Evolutionary conservation across 2,113 vertebrate genomes (phyloP), one percentile per base, ranked within the genome.

Genomic region (Apaloderma vittatum): DNA sequence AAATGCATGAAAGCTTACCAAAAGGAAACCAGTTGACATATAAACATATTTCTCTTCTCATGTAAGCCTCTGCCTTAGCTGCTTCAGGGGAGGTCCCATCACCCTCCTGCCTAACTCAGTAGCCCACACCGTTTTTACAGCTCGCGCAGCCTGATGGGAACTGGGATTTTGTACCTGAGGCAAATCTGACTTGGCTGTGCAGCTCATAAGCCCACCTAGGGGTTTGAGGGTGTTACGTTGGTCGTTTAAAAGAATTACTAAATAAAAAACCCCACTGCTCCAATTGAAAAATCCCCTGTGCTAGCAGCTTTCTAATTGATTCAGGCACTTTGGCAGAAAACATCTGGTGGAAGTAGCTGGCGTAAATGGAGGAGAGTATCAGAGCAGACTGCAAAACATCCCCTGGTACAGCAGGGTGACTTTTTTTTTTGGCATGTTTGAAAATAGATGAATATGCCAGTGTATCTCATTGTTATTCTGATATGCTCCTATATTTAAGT

Each of bases 201-300:
- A 74, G 36, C 46, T 77, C 10, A 0, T 46, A 67, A 79, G 8
- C 12, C 34, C 14, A 36, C 15, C 21, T 0, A 48, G 36, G 7
- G 14, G 12, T 29, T 48, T 67, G 29, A 87, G 52, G 18, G 15
- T 52, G 34, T 81, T 71, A 36, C 1, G 1, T 5, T 21, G 36
- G 63, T n/a, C n/a, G 34, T 75, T 78, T 65, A n/a, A 87, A 85
- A 57, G 54, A 89, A 55, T 75, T n/a, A 40, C 24, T 62, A 46
- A 72, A 68, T 65, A 59, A 72, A 96, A 40, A 90, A 73, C 27
- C 49, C 48, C 58, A 48, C 37, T 76, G 70, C 46, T 91, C 27
- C 27, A 5, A 72, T 85, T 65, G 66, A 87, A 89, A 78, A 91
- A 65, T 51, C n/a, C 45, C 15, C 22, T 17, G 30, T 85, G 61